Conservation (phyloP, 2,888 invertebrate genomes). For the Dicyrtoma fusca region DNA sequence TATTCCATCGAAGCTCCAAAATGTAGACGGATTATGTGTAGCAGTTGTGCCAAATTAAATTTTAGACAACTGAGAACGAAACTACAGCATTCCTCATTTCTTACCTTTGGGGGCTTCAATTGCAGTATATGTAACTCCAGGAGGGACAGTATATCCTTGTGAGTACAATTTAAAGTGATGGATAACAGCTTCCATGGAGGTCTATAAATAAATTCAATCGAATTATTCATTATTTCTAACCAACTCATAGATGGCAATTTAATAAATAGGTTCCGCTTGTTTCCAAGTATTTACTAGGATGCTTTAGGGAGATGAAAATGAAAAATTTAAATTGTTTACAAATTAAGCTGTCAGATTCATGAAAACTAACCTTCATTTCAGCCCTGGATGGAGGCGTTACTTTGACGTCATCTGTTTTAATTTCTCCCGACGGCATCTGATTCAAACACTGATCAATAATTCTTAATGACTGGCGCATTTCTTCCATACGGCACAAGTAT, state of each 20-base stretch:
- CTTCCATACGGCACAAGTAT: slow-evolving; percentile 85
- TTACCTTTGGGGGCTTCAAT: slow-evolving; percentile 79
- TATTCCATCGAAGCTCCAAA: background rate
- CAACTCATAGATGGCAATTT: too few relatives aligned
- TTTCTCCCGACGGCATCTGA: slow-evolving; percentile 93
- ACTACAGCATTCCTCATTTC: background rate
- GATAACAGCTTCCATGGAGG: slow-evolving; percentile 81
- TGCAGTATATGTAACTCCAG: slow-evolving; percentile 78
- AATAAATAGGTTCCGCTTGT: too few relatives aligned
- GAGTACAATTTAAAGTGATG: slow-evolving; percentile 87
- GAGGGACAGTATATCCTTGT: slow-evolving; percentile 80
- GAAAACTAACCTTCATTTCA: slow-evolving; percentile 85
- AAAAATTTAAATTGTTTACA: background rate
- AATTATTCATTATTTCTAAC: too few relatives aligned
- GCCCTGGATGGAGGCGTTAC: slow-evolving; percentile 84
- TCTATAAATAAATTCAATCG: slow-evolving; percentile 38
- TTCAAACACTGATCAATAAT: slow-evolving; percentile 97
- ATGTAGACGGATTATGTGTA: background rate
- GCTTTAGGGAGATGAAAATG: background rate
- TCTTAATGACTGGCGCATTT: slow-evolving; percentile 92
- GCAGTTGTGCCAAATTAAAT: background rate
- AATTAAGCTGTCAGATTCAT: too few relatives aligned
- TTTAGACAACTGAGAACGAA: too few relatives aligned
- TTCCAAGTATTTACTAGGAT: too few relatives aligned
- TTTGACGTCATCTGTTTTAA: slow-evolving; percentile 94